Conservation (phyloP, 2,113 vertebrate genomes). For the Sinocyclocheilus rhinocerous region DNA sequence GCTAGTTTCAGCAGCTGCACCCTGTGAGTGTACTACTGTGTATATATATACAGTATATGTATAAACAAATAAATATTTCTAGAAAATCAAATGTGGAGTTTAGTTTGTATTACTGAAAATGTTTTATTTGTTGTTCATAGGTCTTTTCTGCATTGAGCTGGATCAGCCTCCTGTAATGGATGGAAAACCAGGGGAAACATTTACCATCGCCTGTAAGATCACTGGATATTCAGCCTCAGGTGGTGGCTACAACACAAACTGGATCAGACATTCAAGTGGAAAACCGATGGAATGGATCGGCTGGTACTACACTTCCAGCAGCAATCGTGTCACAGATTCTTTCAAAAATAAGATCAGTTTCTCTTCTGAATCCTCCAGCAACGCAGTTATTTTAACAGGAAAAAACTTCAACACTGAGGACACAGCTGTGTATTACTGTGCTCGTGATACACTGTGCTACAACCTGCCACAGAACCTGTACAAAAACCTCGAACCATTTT, state of each 20-base stretch:
- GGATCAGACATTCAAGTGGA: neutral
- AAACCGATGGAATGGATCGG: neutral
- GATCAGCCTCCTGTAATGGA: neutral
- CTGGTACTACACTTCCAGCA: neutral
- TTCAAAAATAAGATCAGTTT: neutral
- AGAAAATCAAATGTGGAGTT: neutral
- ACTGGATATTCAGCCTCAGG: constrained; percentile 35
- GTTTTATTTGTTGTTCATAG: neutral
- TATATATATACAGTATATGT: no score
- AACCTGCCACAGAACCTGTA: neutral
- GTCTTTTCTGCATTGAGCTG: constrained; percentile 41
- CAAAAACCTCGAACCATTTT: neutral
- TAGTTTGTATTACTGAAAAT: neutral
- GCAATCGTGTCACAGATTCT: neutral
- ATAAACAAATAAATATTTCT: neutral
- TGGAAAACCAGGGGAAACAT: neutral
- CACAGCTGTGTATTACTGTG: neutral
- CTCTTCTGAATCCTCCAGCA: neutral
- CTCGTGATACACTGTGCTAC: neutral
- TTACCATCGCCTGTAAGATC: constrained; percentile 20
- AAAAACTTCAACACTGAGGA: neutral
- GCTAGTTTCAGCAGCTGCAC: neutral
- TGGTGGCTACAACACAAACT: neutral
- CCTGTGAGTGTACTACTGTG: neutral
- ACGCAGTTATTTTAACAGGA: neutral